Conservation (phyloP, 1,140 invertebrate species). For the Drosophila persimilis region DNA sequence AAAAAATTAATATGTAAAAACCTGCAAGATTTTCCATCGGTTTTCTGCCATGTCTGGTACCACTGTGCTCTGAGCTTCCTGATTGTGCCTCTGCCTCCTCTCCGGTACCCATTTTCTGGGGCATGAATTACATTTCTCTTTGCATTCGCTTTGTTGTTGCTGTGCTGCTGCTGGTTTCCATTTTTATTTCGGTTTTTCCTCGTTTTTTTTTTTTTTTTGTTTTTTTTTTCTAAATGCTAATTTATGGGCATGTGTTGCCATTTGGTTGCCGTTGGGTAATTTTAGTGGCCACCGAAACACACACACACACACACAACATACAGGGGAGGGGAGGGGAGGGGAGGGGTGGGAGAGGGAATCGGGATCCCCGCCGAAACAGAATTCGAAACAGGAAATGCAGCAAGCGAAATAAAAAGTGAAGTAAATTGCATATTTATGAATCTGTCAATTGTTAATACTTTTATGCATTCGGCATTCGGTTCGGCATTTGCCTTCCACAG, state of each 20-base stretch:
- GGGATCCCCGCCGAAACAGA: not conserved
- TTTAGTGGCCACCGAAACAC: conserved; percentile 70
- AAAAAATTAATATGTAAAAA: too few relatives aligned
- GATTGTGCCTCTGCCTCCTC: conserved; percentile 62
- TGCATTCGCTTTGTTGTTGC: conserved; percentile 65
- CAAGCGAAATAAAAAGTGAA: conserved; percentile 76
- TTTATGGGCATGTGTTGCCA: conserved; percentile 82
- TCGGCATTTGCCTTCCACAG: conserved; percentile 56
- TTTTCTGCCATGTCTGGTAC: not conserved
- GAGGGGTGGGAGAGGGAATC: conserved; percentile 13
- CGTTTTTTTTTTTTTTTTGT: conserved; percentile 21
- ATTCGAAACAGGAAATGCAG: conserved; percentile 75
- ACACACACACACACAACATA: conserved; percentile 21
- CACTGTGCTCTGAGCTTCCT: conserved; percentile 41
- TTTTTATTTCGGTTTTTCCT: conserved; percentile 47
- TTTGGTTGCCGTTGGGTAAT: conserved; percentile 80
- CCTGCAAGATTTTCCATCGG: not conserved
- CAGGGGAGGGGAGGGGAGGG: conserved; percentile 12
- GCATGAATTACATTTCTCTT: conserved; percentile 80
- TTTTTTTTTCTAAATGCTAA: conserved; percentile 78
- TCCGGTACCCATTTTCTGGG: conserved; percentile 54
- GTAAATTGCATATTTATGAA: conserved; percentile 83
- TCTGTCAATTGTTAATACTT: conserved; percentile 82
- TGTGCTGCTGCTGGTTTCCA: conserved; percentile 31
- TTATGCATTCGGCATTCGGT: conserved; percentile 47